phyloP scores from a whole-genome alignment of 2,113 vertebrate genomes.

The Corythornis madagascariensis region DNA sequence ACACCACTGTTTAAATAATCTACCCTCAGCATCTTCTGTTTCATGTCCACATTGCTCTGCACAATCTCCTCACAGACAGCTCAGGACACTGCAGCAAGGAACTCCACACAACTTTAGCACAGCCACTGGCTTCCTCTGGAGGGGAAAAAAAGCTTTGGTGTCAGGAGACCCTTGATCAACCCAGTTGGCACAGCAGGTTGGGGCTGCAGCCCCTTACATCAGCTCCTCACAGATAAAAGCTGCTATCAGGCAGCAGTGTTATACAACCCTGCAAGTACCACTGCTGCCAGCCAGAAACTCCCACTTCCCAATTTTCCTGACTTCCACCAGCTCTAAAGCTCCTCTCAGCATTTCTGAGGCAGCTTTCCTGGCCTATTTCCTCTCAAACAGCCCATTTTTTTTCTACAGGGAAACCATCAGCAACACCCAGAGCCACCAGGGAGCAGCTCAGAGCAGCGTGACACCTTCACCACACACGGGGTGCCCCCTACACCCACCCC shows the following conservation, averaged over 20 bases:
- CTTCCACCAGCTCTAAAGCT: not conserved
- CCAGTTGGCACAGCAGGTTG: accelerated
- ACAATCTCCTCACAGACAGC: not conserved
- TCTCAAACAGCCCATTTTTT: not conserved
- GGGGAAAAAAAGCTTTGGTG: not conserved
- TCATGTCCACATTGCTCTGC: not conserved
- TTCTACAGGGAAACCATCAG: not conserved
- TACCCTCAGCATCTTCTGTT: not conserved
- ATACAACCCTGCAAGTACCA: not conserved
- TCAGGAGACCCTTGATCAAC: not conserved
- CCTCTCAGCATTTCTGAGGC: not conserved
- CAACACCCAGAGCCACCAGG: not conserved
- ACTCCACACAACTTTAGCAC: not conserved
- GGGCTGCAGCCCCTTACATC: not conserved
- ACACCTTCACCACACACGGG: not conserved
- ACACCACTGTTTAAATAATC: not conserved
- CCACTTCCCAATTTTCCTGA: not conserved
- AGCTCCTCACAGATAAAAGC: not conserved
- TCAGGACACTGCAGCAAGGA: not conserved
- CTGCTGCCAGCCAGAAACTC: not conserved
- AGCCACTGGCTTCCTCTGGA: not conserved
- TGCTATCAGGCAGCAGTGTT: not conserved
- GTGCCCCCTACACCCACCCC: not conserved
- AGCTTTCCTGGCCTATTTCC: not conserved
- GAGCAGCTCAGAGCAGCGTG: not conserved